A percentile compares a stretch with the other conserved stretches of the same genome.
Conservation (phyloP, 1,140 invertebrate species). For the Magallana ariakensis region DNA sequence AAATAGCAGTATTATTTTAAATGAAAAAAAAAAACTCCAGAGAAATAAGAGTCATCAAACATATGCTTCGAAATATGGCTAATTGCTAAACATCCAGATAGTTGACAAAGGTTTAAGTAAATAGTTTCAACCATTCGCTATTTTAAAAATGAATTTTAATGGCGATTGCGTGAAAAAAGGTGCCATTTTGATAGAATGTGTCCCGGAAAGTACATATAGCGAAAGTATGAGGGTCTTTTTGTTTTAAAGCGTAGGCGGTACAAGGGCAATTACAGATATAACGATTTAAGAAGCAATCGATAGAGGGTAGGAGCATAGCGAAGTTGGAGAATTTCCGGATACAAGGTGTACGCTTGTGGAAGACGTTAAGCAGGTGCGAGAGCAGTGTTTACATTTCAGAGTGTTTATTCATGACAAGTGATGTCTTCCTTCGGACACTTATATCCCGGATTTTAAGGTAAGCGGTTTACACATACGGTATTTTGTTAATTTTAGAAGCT, state of each 20-base stretch:
- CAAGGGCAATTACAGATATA: neutral
- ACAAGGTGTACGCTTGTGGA: neutral
- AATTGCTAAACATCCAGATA: neutral
- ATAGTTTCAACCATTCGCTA: neutral
- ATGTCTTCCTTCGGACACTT: neutral
- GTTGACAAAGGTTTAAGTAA: neutral
- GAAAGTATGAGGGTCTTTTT: neutral
- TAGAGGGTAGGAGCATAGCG: neutral
- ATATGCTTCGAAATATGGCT: neutral
- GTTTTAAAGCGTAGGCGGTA: neutral
- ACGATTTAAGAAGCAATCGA: neutral
- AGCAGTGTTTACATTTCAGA: constrained; percentile 2
- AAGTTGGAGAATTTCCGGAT: neutral
- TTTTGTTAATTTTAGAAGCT: neutral
- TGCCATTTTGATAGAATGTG: neutral
- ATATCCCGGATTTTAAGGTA: neutral
- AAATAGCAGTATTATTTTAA: no score
- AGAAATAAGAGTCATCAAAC: no score
- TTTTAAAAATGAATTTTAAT: neutral
- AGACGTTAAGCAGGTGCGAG: constrained; percentile 8
- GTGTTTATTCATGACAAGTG: neutral
- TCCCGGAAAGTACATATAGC: neutral
- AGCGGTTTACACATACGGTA: neutral
- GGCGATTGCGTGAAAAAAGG: neutral
- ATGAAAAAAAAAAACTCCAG: no score